Base-by-base conservation (phyloP, 2,888 invertebrate genomes). In the Heliconius hortense region DNA sequence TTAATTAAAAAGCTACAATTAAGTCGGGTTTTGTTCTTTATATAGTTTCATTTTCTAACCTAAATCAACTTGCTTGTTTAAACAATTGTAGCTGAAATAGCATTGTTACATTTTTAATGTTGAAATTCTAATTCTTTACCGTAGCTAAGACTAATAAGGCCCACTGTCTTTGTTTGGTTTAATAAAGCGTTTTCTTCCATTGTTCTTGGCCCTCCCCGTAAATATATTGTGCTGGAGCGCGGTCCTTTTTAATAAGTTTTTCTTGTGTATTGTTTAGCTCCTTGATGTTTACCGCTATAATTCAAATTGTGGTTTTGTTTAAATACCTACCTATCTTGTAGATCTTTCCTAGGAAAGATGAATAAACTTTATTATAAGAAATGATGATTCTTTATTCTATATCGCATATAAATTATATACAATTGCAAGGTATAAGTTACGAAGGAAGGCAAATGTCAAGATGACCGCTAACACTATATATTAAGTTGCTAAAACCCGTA, bases 141-240 rank as follows among this genome's bases (percentile, higher is more conserved):
- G 72, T 72, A 73, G 74, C 78, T 72, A 78, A 76, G 79, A 76
- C 79, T 79, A 80, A 77, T 79, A 78, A 79, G 76, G 74, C 75
- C 75, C 73, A 67, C 71, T 74, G 73, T 78, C 79, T 79, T 79
- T 79, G 79, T 80, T 79, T 78, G 78, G 77, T 63, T 68, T 78
- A 76, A 78, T 79, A 79, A 78, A 78, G 78, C 79, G 76, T 76
- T 76, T 76, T 76, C 72, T 75, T 60, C 76, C 71, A 79, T 80
- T 80, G 80, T 80, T 76, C 73, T 75, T 69, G 72, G 64, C 70
- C 74, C 77, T 74, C 79, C 67, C 72, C 75, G 75, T 77, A 78
- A 76, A 77, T 77, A 79, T 73, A 80, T 79, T 79, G 77, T 76
- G 76, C 79, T 75, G 75, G 77, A 71, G 59, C 59, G 78, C 72